Percentiles rank a stretch among this genome's conserved stretches.
These are phyloP conservation scores for Protomyctophum bolini DNA, from an alignment of 2,113 vertebrate species.

Conservation along the genomic window DNA sequence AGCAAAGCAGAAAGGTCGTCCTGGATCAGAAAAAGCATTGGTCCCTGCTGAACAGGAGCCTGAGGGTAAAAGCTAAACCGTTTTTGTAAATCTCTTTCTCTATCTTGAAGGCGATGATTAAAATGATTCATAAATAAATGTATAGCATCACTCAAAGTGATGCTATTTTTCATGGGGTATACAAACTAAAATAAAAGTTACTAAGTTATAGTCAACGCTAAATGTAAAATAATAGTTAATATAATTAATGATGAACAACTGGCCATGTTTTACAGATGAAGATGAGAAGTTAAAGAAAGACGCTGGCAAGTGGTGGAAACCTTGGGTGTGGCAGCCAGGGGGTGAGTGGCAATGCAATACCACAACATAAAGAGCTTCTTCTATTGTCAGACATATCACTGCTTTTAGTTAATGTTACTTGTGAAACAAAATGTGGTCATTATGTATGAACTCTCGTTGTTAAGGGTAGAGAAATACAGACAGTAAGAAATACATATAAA, in stretches of 20 bases:
- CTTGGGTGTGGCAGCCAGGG: constrained; percentile 67
- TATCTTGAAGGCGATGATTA: no score
- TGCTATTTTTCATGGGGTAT: background rate
- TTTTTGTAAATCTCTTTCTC: background rate
- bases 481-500: no score
- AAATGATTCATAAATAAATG: no score
- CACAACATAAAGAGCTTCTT: no score
- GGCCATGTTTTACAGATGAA: constrained; percentile 48
- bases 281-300: constrained; percentile 62
- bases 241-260: background rate
- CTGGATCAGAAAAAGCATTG: constrained; percentile 25
- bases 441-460: no score
- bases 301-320: constrained; percentile 73
- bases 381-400: no score
- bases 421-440: no score
- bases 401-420: no score
- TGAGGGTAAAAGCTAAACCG: constrained; percentile 50
- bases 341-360: constrained; percentile 46
- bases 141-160: background rate
- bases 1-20: constrained; percentile 70
- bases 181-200: no score
- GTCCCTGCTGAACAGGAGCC: constrained; percentile 34
- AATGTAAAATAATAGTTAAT: no score
- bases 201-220: no score
- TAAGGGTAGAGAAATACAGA: no score